Conservation (phyloP, 2,888 invertebrate species). For the Amphipyra tragopoginis region DNA sequence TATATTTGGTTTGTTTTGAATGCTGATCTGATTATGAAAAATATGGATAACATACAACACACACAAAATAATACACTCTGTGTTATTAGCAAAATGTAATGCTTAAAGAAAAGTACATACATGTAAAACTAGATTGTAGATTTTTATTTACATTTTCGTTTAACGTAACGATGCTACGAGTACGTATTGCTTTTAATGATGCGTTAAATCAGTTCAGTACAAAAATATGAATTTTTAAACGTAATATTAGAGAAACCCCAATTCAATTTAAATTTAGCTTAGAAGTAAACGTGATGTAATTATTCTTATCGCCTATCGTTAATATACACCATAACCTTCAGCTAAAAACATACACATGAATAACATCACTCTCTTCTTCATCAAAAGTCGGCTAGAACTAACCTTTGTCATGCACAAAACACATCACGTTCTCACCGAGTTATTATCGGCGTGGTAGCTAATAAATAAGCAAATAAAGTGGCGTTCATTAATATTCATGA, state of each 20-base stretch:
- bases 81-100: not conserved
- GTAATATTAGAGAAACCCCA: too few relatives aligned
- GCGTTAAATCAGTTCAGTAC: too few relatives aligned
- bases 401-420: slow-evolving; percentile 52
- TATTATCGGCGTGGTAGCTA: slow-evolving; percentile 77
- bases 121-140: too few relatives aligned
- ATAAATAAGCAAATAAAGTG: slow-evolving; percentile 85
- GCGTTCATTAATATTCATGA: slow-evolving; percentile 84
- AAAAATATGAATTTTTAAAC: too few relatives aligned
- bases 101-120: too few relatives aligned
- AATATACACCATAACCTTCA: not conserved
- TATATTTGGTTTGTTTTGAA: not conserved
- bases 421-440: slow-evolving; percentile 59
- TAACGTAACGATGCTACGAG: too few relatives aligned
- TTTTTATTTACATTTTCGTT: too few relatives aligned
- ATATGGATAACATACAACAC: too few relatives aligned
- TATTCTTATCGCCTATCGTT: not conserved
- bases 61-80: not conserved
- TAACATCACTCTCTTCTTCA: slow-evolving; percentile 14
- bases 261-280: too few relatives aligned
- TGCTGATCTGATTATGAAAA: not conserved
- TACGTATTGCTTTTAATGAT: too few relatives aligned
- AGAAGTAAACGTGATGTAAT: not conserved
- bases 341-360: slow-evolving; percentile 1
- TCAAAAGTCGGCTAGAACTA: slow-evolving; percentile 26